Base-by-base conservation (phyloP, 2,888 invertebrate species). In the Drosophila mercatorum region DNA sequence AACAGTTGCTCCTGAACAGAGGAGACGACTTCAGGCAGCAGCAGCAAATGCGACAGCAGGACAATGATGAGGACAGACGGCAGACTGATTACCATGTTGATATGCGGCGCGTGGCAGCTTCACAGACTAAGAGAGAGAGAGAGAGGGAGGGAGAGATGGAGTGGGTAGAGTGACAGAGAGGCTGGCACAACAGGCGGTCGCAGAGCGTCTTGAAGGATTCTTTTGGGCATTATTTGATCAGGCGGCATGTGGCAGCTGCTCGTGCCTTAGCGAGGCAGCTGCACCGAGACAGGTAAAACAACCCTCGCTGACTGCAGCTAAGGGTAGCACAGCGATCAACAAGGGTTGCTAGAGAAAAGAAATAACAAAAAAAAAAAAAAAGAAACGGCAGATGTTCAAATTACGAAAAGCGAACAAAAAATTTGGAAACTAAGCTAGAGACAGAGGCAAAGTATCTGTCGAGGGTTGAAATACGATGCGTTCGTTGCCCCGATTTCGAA, bases 231-330 rank as follows among this genome's bases (percentile, higher is more conserved):
- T 86, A 76, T 87, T 85, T 81, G 77, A 72, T 67, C 79, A 75
- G 75, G 69, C 76, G 82, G 91, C 91, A 90, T 90, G 89, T 81
- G 90, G 90, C 91, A 91, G 91, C 91, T 91, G 91, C 80, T 75
- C 77, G 49, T 78, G 69, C 70, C 72, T 67, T 68, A 12, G 58
- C 57, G 41, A 75, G 68, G 84, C 82, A 84, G 82, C 81, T 81
- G 82, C 73, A 77, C 44, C 34, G 43, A 46, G 68, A 71, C 79
- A 84, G 80, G 85, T 87, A 76, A 76, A 87, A 68, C 86, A 74
- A 81, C 81, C 80, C 82, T 69, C 68, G 36, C 47, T 14, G 40
- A 34, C 28, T 11, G 49, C 36, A 31, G 14, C 55, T 55, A 75
- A 80, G 87, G 87, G 87, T 82, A 66, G 78, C 63, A 63, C 43